Evolutionary conservation across 2,888 invertebrate genomes (phyloP), one percentile per base, ranked within the genome.

Genomic region (Amiota communis): DNA sequence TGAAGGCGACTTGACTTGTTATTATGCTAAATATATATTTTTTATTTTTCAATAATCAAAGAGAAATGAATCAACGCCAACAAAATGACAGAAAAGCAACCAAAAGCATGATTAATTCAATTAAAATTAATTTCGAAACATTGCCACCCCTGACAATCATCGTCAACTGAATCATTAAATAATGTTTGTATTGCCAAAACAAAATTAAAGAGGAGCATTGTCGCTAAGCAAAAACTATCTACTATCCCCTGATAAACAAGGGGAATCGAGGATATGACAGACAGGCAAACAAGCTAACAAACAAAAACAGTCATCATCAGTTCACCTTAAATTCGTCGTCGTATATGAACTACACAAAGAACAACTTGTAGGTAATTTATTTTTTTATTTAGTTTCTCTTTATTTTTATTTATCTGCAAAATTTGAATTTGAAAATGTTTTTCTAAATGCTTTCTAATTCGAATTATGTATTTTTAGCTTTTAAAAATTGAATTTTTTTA

Each of bases 101-200:
- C 82, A 78, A 81, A n/a, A 82, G 81, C 48, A 47, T 82, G 82
- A 82, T 85, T 82, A 84, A 84, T 77, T 78, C 77, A 84, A 83
- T 85, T 83, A 84, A 83, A 85, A 74, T 23, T 78, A 61, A 73
- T 79, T 85, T 85, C 79, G 85, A 82, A 65, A 65, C 10, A 15
- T 51, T 71, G 17, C 71, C n/a, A 15, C 11, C n/a, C n/a, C 51
- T 70, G 75, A 72, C 61, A 70, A 67, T 36, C 82, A 81, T 77
- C 84, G 79, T 85, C 80, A 80, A 80, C 80, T 85, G 78, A 79
- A 51, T 79, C 85, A 86, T 81, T 84, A 81, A 79, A 78, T 79
- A 70, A 77, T 78, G 77, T 80, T 78, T 72, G 61, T 71, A 70
- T 76, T 74, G 69, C 49, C 79, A 79, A 81, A 57, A 71, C 3